phyloP scores from a whole-genome alignment of 2,888 invertebrate species.

The Andrena haemorrhoa region DNA sequence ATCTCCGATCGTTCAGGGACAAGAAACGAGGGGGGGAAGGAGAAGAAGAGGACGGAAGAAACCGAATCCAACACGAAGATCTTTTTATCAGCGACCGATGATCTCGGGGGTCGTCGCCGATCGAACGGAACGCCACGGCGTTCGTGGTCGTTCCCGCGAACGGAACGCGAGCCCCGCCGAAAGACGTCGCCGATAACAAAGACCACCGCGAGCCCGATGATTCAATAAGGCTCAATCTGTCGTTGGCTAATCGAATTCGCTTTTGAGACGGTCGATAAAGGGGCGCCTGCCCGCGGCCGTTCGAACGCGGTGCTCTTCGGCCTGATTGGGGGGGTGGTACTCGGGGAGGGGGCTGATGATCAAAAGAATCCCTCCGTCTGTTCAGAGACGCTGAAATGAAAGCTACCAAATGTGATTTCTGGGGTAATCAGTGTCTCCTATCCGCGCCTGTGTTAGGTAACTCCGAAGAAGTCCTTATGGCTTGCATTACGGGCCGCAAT shows the following conservation, averaged over 20 bases:
- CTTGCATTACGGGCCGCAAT: not conserved
- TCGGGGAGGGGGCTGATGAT: conserved; percentile 16
- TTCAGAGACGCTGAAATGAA: conserved; percentile 7
- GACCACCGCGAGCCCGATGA: conserved; percentile 61
- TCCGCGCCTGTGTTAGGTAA: not conserved
- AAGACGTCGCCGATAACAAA: conserved; percentile 62
- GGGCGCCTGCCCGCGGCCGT: conserved; percentile 37
- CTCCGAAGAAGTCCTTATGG: too few species aligned
- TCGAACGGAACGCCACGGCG: conserved; percentile 37
- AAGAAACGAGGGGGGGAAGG: not conserved
- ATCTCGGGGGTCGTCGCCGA: conserved; percentile 60
- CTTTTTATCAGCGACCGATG: conserved; percentile 57
- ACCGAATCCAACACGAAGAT: conserved; percentile 45
- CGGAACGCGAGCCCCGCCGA: not conserved
- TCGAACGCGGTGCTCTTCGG: conserved; percentile 27
- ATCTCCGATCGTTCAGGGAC: conserved; percentile 27
- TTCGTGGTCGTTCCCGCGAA: conserved; percentile 2
- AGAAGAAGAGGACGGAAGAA: conserved; percentile 25
- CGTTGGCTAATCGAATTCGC: conserved; percentile 72
- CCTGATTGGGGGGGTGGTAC: conserved; percentile 1
- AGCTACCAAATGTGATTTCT: conserved; percentile 31
- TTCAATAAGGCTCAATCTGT: conserved; percentile 72
- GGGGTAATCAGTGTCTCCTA: conserved; percentile 7
- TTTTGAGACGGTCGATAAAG: conserved; percentile 46
- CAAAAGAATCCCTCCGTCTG: conserved; percentile 7